These are phyloP conservation scores for Helicoverpa zea DNA, from an alignment of 1,140 invertebrate genomes.

Conservation along the genomic window DNA sequence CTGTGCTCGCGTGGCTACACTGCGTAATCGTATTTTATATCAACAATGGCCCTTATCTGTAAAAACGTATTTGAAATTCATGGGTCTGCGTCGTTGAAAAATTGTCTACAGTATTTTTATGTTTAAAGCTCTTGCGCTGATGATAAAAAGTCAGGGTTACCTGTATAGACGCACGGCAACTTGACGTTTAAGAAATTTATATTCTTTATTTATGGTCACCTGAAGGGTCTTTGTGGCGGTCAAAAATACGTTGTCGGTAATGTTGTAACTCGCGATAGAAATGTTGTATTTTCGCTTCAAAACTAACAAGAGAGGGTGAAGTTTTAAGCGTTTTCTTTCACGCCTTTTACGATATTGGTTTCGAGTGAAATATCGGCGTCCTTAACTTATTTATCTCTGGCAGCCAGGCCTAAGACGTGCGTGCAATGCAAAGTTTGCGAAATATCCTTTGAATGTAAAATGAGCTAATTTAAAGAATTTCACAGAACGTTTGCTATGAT, in stretches of 20 bases:
- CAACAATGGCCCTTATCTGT: constrained; percentile 76
- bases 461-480: constrained; percentile 59
- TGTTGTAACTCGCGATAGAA: not conserved
- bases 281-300: constrained; percentile 39
- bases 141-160: constrained; percentile 68
- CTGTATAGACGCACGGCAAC: constrained; percentile 59
- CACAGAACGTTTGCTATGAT: constrained; percentile 49
- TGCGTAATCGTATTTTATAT: constrained; percentile 80
- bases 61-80: constrained; percentile 79
- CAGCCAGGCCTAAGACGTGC: constrained; percentile 69
- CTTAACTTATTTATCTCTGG: constrained; percentile 76
- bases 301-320: constrained; percentile 54
- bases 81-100: constrained; percentile 71
- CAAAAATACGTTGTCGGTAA: constrained; percentile 18
- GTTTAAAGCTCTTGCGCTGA: constrained; percentile 67
- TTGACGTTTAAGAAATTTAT: constrained; percentile 59
- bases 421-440: constrained; percentile 62
- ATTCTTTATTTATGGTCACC: constrained; percentile 51
- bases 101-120: constrained; percentile 75
- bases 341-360: constrained; percentile 73
- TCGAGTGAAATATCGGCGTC: constrained; percentile 72
- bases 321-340: constrained; percentile 63
- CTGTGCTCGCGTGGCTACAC: constrained; percentile 71
- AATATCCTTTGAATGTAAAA: constrained; percentile 62
- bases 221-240: constrained; percentile 33